These are phyloP conservation scores for Furcula furcula DNA, from an alignment of 2,888 invertebrate species.

Conservation along the genomic window DNA sequence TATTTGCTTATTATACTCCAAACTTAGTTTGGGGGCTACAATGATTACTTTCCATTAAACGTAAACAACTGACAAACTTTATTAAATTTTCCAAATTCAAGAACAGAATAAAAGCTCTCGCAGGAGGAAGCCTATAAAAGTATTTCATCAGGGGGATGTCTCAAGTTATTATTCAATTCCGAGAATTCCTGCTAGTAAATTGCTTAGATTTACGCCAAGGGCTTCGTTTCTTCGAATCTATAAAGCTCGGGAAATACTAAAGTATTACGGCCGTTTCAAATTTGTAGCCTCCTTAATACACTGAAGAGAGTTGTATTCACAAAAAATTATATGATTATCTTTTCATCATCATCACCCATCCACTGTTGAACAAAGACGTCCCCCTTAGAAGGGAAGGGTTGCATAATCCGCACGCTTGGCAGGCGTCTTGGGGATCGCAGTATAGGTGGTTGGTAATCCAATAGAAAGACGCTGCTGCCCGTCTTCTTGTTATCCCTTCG, in stretches of 20 bases:
- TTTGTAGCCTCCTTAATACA: neutral
- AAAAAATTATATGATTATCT: neutral
- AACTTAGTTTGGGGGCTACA: too few species aligned
- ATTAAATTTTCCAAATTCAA: slow-evolving; percentile 15
- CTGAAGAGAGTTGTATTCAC: neutral
- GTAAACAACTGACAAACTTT: slow-evolving; percentile 9
- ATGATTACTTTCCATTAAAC: too few species aligned
- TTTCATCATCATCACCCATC: too few species aligned
- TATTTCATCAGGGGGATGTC: slow-evolving; percentile 18
- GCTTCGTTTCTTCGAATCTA: slow-evolving; percentile 8
- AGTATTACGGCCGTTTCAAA: slow-evolving; percentile 4
- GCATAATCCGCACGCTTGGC: too few species aligned
- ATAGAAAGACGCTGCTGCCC: too few species aligned
- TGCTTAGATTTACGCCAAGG: slow-evolving; percentile 12
- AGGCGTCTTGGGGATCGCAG: too few species aligned
- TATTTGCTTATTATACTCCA: too few species aligned
- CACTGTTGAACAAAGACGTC: too few species aligned
- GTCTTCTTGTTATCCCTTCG: too few species aligned
- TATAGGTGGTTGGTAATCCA: too few species aligned
- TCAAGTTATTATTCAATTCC: slow-evolving; percentile 17
- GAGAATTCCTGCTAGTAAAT: slow-evolving; percentile 11
- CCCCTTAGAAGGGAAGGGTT: too few species aligned
- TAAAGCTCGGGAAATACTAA: slow-evolving; percentile 2
- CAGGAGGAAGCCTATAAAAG: slow-evolving; percentile 16
- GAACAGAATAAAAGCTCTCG: slow-evolving; percentile 11